phyloP scores from a whole-genome alignment of 2,113 vertebrate genomes.

The Scomber scombrus region DNA sequence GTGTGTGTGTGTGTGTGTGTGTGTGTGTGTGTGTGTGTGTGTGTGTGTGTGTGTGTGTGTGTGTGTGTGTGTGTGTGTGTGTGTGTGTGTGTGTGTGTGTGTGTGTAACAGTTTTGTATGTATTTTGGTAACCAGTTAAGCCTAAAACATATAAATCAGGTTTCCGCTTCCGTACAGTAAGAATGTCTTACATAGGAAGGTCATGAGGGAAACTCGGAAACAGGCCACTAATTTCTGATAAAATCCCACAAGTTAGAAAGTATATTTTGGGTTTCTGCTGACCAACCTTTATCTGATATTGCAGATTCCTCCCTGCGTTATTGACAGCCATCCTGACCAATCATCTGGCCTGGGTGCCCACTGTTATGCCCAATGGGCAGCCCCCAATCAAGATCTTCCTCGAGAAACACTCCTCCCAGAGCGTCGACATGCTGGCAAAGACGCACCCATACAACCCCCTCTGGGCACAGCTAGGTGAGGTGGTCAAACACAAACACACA shows the following conservation, averaged over 20 bases:
- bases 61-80: background rate
- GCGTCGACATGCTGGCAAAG: slow-evolving; percentile 98
- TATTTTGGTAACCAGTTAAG: background rate
- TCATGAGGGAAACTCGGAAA: background rate
- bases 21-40: too few relatives aligned
- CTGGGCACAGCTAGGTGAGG: slow-evolving; percentile 96
- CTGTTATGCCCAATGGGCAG: slow-evolving; percentile 98
- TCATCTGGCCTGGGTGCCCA: slow-evolving; percentile 98
- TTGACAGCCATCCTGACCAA: slow-evolving; percentile 97
- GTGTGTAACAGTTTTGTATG: slow-evolving; percentile 17
- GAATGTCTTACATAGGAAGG: background rate
- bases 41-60: background rate
- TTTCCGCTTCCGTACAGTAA: slow-evolving; percentile 2
- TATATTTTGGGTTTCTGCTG: background rate
- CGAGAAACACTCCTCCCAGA: slow-evolving; percentile 98
- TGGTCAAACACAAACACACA: background rate
- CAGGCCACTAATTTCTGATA: background rate
- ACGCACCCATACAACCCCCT: slow-evolving; percentile 98
- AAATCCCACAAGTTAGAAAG: background rate
- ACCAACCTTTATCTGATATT: slow-evolving; percentile 51
- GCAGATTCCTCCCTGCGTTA: slow-evolving; percentile 96
- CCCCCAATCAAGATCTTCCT: slow-evolving; percentile 98
- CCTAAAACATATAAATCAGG: background rate
- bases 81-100: background rate
- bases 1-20: background rate